phyloP scores from a whole-genome alignment of 2,888 invertebrate species.

The Dolichomitus sp. region DNA sequence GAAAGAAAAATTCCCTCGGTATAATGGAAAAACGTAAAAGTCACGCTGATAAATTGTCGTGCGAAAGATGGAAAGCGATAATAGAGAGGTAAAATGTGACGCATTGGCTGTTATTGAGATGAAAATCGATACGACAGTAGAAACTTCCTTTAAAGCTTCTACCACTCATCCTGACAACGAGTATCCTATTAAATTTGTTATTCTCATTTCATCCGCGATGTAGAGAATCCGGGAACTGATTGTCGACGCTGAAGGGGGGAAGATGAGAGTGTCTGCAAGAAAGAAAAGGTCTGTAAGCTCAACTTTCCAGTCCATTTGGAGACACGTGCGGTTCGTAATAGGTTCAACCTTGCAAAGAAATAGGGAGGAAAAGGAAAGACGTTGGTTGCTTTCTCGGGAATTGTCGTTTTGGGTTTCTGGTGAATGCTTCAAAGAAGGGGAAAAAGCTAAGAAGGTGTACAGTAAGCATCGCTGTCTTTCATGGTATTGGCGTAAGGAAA shows the following conservation, averaged over 20 bases:
- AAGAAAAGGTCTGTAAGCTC: constrained; percentile 28
- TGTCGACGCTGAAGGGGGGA: not conserved
- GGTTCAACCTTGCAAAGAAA: constrained; percentile 31
- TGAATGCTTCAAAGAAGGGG: constrained; percentile 25
- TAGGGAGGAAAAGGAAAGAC: constrained; percentile 22
- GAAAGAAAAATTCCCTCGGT: constrained; percentile 4
- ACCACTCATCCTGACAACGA: not conserved
- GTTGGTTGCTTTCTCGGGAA: constrained; percentile 51
- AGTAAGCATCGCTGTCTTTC: not conserved
- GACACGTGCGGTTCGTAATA: constrained; percentile 60
- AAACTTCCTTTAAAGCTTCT: constrained; percentile 7
- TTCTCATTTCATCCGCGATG: not conserved
- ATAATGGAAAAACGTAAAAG: constrained; percentile 16
- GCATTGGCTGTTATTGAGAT: constrained; percentile 42
- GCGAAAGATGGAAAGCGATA: not conserved
- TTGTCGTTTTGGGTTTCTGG: constrained; percentile 50
- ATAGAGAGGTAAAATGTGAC: constrained; percentile 6
- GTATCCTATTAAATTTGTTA: constrained; percentile 34
- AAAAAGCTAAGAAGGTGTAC: constrained; percentile 19
- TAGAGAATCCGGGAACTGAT: constrained; percentile 30
- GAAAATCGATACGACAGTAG: constrained; percentile 45
- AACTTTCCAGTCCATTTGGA: constrained; percentile 64
- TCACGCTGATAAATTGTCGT: constrained; percentile 39
- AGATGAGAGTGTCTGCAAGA: not conserved
- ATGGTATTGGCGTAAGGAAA: not conserved